These are phyloP conservation scores for Autographa gamma DNA, from an alignment of 2,888 invertebrate species.

Conservation along the genomic window DNA sequence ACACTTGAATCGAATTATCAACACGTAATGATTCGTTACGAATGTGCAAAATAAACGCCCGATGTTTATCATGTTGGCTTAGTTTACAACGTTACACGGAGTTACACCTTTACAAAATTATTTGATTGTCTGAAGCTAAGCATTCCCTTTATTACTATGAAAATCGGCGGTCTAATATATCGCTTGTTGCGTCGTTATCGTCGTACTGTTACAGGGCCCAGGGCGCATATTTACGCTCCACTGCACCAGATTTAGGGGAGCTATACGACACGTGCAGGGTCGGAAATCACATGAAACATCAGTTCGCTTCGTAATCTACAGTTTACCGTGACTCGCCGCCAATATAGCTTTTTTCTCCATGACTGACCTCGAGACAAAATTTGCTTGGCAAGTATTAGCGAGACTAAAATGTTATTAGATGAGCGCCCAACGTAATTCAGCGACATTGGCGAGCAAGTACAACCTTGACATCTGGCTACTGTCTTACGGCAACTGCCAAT, in stretches of 20 bases:
- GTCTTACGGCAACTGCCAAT: constrained; percentile 23
- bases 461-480: constrained; percentile 32
- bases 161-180: constrained; percentile 5
- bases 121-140: too few species aligned
- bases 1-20: constrained; percentile 36
- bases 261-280: constrained; percentile 49
- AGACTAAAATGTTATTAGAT: constrained; percentile 9
- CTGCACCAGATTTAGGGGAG: constrained; percentile 47
- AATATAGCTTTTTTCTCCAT: constrained; percentile 21
- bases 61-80: not conserved
- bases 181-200: constrained; percentile 35
- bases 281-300: constrained; percentile 46
- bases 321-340: constrained; percentile 14
- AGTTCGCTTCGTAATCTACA: constrained; percentile 20
- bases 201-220: constrained; percentile 11
- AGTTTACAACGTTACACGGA: too few species aligned
- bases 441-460: constrained; percentile 24
- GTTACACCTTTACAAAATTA: too few species aligned
- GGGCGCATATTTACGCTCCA: constrained; percentile 49
- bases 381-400: constrained; percentile 16
- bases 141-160: too few species aligned
- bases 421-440: constrained; percentile 7
- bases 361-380: constrained; percentile 23
- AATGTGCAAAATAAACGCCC: constrained; percentile 14
- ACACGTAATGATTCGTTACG: constrained; percentile 24